Evolutionary conservation across 1,140 invertebrate species (phyloP), one percentile per base, ranked within the genome.

Genomic region (Sinonovacula constricta): DNA sequence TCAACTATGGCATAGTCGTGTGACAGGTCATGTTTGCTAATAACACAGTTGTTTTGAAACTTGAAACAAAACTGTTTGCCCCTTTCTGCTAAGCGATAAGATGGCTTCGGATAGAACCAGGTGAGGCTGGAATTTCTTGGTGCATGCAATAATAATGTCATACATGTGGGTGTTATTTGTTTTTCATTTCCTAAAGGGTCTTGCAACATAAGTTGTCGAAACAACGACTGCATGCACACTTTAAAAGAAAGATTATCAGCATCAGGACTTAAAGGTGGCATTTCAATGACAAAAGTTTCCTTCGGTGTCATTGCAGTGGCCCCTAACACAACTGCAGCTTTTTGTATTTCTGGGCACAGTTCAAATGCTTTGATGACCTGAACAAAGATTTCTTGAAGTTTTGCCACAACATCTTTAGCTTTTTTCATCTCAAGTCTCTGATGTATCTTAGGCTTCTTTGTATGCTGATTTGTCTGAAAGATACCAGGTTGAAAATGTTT

Each of bases 251-350:
- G 28, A 49, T 80, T 81, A 18, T 85, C 82, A 10, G 83, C 83
- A 45, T 89, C 88, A 28, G 85, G 84, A 66, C 83, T 84, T 15
- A 83, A 57, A 18, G 81, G 80, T 3, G 88, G 88, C 18, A 89
- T 67, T 31, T 77, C 81, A 7, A 89, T 81, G 22, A 86, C 4
- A 70, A 83, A 89, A 0, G 81, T 77, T 81, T 89, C 88, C 66
- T 85, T 89, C 39, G 88, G 88, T 45, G 82, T 87, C n/a, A 87
- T 67, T 24, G 82, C 62, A 12, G 86, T 88, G 14, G 83, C 83
- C 30, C 88, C 88, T 18, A 89, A 63, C 10, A 86, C 31, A 49
- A 89, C 54, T 18, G 83, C 31, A 54, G 83, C 81, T 54, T 85
- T 72, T 5, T 83, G 60, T 53, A 89, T 83, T 79, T 88, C 85